Percentiles rank a stretch among this genome's conserved stretches.
phyloP scores from a whole-genome alignment of 2,888 invertebrate genomes.

The Tricholauxania praeusta region DNA sequence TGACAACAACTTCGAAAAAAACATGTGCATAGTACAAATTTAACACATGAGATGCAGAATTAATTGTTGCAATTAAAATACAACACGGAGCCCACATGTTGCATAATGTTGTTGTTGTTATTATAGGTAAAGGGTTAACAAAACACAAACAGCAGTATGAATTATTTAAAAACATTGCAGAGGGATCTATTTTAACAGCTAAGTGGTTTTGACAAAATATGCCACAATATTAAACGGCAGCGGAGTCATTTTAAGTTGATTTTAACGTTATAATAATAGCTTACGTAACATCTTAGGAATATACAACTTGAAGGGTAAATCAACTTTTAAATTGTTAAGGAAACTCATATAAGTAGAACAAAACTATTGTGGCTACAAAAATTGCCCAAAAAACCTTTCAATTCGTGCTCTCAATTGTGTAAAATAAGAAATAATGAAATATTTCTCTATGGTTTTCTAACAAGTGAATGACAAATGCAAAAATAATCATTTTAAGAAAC shows the following conservation, averaged over 20 bases:
- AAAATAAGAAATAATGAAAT: no score
- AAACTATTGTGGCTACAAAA: no score
- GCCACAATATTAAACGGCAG: not conserved
- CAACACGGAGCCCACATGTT: slow-evolving; percentile 24
- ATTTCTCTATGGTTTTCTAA: no score
- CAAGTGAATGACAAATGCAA: no score
- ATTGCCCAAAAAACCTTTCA: no score
- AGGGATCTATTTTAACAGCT: slow-evolving; percentile 8
- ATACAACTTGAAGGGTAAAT: slow-evolving; percentile 3
- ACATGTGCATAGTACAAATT: slow-evolving; percentile 40
- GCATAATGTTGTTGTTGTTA: not conserved
- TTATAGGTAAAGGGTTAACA: not conserved
- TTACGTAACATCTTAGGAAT: not conserved
- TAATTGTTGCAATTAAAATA: slow-evolving; percentile 52
- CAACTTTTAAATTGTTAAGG: no score
- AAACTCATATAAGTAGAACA: no score
- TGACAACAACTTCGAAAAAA: not conserved
- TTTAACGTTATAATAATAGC: not conserved
- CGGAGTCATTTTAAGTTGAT: slow-evolving; percentile 5
- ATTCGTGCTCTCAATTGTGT: no score
- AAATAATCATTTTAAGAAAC: no score
- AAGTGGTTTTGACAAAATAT: slow-evolving; percentile 22
- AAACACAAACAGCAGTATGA: not conserved
- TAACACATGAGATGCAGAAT: slow-evolving; percentile 46
- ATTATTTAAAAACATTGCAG: not conserved